Evolutionary conservation across 2,113 vertebrate species (phyloP), one percentile per base, ranked within the genome.

Genomic region (Chrysochloris asiatica): DNA sequence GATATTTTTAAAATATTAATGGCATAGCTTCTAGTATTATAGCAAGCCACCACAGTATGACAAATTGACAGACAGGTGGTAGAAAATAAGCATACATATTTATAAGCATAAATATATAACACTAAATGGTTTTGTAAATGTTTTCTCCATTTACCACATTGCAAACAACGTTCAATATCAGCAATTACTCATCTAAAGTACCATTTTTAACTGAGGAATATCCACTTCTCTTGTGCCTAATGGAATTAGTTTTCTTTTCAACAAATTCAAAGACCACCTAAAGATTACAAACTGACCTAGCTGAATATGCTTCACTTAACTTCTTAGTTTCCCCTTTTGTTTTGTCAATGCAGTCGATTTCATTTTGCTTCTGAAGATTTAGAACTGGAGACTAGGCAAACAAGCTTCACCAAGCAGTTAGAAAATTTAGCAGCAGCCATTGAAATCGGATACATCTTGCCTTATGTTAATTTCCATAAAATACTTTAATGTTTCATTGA

Each of bases 391-490:
- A 67, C 36, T 86, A 50, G 16, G 33, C 38, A 79, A 82, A 50
- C 0, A 54, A 79, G 47, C n/a, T 71, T 80, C 52, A 80, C 41
- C 33, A 63, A 67, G 43, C 82, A 87, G 33, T 78, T 54, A 80
- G 59, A 89, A 86, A 41, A 91, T 89, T 89, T 71, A 59, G 65
- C 72, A 48, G 38, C 56, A 81, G 67, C 43, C 38, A 67, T 76
- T 84, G 78, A 65, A 81, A 84, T 93, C 89, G 83, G 79, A 71
- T 89, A 71, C 84, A 45, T 72, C 88, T 91, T 94, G 38, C 33
- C 52, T 91, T 84, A 77, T 56, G 52, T 71, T 86, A 91, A 86
- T 76, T 81, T 82, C 83, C 91, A 93, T 67, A 87, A 95, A 94
- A 86, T 38, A 81, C n/a, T 78, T 87, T 83, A 89, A 85, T 84